phyloP scores from a whole-genome alignment of 2,797 vertebrate genomes.

The Lerista edwardsae region DNA sequence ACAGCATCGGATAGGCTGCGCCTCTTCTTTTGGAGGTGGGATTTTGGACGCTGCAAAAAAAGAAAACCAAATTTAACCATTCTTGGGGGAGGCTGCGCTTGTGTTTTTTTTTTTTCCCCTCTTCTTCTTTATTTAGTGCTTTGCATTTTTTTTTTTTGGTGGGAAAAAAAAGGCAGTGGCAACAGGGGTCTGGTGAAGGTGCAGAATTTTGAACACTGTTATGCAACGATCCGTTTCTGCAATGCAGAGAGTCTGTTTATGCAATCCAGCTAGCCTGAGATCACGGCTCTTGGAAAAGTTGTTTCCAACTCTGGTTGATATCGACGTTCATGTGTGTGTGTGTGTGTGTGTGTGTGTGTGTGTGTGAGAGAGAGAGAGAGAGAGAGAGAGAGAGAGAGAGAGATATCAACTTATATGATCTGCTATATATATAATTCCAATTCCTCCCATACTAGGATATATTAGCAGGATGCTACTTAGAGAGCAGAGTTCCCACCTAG shows the following conservation, averaged over 20 bases:
- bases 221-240: conserved; percentile 30
- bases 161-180: not conserved
- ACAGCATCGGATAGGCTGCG: too few species aligned
- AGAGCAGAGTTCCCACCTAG: too few species aligned
- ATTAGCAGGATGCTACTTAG: too few species aligned
- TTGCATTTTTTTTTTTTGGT: not conserved
- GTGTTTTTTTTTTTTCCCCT: not conserved
- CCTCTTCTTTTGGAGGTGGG: not conserved
- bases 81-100: too few species aligned
- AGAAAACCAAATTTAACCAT: not conserved
- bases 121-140: not conserved
- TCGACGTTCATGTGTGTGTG: not conserved
- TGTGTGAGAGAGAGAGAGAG: too few species aligned
- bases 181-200: not conserved
- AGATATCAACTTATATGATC: too few species aligned
- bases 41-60: not conserved
- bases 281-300: not conserved
- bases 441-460: not conserved
- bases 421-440: not conserved
- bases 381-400: too few species aligned
- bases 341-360: not conserved
- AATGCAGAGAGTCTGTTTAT: conserved; percentile 39
- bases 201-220: conserved; percentile 3
- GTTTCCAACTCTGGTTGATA: not conserved
- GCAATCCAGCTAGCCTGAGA: not conserved